Conservation (phyloP, 2,888 invertebrate genomes). For the Eudemis profundana region DNA sequence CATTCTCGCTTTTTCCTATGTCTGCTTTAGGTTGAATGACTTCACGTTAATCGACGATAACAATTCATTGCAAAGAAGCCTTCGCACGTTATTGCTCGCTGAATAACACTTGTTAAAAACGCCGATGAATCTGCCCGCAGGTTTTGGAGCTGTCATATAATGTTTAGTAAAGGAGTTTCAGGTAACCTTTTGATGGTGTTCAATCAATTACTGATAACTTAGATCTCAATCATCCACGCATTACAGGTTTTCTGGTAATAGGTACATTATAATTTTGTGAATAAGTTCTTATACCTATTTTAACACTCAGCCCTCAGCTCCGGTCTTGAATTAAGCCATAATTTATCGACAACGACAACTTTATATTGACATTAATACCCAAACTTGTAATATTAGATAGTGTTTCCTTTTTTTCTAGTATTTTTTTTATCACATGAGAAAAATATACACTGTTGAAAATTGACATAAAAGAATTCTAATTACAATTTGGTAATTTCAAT, state of each 20-base stretch:
- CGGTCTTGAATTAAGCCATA: too few relatives aligned
- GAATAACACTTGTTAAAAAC: slow-evolving; percentile 19
- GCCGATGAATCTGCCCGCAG: slow-evolving; percentile 11
- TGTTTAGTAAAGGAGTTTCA: slow-evolving; percentile 18
- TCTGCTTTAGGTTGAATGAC: slow-evolving; percentile 33
- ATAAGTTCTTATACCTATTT: too few relatives aligned
- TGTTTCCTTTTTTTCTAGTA: too few relatives aligned
- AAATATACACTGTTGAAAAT: not conserved
- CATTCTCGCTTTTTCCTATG: slow-evolving; percentile 28
- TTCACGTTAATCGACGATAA: slow-evolving; percentile 38
- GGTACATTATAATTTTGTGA: too few relatives aligned
- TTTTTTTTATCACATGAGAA: too few relatives aligned
- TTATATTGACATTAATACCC: too few relatives aligned
- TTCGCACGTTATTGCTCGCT: slow-evolving; percentile 18
- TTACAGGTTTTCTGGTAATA: too few relatives aligned
- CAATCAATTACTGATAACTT: not conserved
- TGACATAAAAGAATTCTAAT: not conserved
- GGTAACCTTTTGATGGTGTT: not conserved
- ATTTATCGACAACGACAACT: too few relatives aligned
- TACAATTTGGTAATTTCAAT: not conserved
- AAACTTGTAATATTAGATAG: too few relatives aligned
- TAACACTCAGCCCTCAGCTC: too few relatives aligned
- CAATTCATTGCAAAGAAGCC: slow-evolving; percentile 24
- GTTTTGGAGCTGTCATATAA: slow-evolving; percentile 11
- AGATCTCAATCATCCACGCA: too few relatives aligned